Evolutionary conservation across 2,888 invertebrate genomes (phyloP).

Genomic region (Sminthurinus aureus): DNA sequence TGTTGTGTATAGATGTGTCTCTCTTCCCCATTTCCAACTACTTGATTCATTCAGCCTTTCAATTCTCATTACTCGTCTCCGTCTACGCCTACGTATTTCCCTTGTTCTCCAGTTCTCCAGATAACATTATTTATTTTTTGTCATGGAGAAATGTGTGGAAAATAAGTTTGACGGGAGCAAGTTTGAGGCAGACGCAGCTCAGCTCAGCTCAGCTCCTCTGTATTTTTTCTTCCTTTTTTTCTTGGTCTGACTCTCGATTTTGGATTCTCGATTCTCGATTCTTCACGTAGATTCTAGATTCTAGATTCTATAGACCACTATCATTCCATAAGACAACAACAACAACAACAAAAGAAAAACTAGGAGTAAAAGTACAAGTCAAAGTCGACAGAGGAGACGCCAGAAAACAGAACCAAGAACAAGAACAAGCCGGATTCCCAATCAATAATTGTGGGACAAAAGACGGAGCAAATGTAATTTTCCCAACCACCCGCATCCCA

Average conservation of each 20-base stretch:
- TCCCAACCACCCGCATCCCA: neutral
- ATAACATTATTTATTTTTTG: too few relatives aligned
- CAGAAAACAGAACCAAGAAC: too few relatives aligned
- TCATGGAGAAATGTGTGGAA: too few relatives aligned
- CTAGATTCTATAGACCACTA: neutral
- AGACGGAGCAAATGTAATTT: neutral
- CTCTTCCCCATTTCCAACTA: neutral
- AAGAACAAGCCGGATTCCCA: neutral
- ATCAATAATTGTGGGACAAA: conserved; percentile 1
- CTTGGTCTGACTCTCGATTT: neutral
- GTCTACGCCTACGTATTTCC: too few relatives aligned
- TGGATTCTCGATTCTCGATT: neutral
- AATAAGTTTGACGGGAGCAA: too few relatives aligned
- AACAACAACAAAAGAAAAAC: too few relatives aligned
- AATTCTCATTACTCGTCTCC: neutral
- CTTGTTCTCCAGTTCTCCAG: too few relatives aligned
- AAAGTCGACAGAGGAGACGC: too few relatives aligned
- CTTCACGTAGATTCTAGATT: neutral
- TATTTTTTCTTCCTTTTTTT: neutral
- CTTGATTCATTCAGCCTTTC: neutral
- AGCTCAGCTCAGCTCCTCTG: neutral
- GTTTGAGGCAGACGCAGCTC: too few relatives aligned
- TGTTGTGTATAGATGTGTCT: neutral
- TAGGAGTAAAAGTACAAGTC: too few relatives aligned
- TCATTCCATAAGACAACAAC: neutral